Conservation (phyloP, 2,797 vertebrate genomes). For the Neosilurus hyrtlii region DNA sequence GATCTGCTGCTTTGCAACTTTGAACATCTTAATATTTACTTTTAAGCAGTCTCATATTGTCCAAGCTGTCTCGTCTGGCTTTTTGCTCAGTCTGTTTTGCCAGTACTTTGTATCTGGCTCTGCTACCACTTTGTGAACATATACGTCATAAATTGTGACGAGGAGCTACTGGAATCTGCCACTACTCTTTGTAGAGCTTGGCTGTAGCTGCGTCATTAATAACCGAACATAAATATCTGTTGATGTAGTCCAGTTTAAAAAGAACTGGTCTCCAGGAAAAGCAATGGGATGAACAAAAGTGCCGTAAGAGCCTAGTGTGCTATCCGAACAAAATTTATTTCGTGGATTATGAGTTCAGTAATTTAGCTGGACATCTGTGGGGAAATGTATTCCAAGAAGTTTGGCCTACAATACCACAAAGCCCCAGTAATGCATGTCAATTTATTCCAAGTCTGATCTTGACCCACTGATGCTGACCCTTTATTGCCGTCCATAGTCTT, state of each 20-base stretch:
- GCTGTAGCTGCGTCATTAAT: slow-evolving; percentile 16
- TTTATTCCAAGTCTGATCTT: not conserved
- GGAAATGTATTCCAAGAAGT: not conserved
- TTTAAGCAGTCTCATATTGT: not conserved
- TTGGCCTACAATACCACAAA: not conserved
- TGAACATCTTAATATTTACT: not conserved
- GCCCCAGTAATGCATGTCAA: not conserved
- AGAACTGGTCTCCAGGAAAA: slow-evolving; percentile 23
- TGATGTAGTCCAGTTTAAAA: slow-evolving; percentile 27
- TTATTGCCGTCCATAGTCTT: not conserved
- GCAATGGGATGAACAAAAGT: not conserved
- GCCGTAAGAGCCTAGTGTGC: not conserved
- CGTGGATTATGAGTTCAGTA: not conserved
- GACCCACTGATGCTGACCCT: not conserved
- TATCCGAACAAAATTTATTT: slow-evolving; percentile 2
- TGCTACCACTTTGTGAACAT: not conserved
- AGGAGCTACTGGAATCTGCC: slow-evolving; percentile 27
- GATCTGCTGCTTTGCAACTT: not conserved
- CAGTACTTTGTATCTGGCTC: not conserved
- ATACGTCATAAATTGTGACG: slow-evolving; percentile 22
- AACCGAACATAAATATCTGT: slow-evolving; percentile 19
- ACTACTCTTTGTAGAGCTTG: slow-evolving; percentile 19
- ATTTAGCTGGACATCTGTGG: not conserved
- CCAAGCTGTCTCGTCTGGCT: not conserved
- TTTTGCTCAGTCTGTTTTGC: not conserved